Percentiles rank a stretch among this genome's conserved stretches.
Conservation (phyloP, 2,888 invertebrate species). For the Cephus runcator region DNA sequence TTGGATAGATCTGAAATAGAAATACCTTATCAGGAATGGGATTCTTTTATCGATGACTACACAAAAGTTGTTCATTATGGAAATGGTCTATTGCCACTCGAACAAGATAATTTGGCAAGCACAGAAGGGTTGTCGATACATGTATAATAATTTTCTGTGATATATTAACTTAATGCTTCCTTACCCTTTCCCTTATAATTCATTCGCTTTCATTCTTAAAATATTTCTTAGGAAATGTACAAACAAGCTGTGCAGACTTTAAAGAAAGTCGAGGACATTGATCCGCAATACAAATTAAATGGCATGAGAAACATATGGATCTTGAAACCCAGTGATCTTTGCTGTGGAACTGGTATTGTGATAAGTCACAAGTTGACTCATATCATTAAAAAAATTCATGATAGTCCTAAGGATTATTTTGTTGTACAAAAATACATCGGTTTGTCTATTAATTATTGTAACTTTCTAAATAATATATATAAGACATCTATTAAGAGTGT, state of each 20-base stretch:
- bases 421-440: slow-evolving; percentile 90
- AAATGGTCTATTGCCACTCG: slow-evolving; percentile 11
- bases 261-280: slow-evolving; percentile 70
- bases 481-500: background rate
- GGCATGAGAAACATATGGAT: slow-evolving; percentile 87
- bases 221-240: slow-evolving; percentile 15
- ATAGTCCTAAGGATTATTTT: slow-evolving; percentile 71
- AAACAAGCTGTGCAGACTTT: slow-evolving; percentile 69
- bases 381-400: slow-evolving; percentile 72
- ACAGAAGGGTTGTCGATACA: background rate
- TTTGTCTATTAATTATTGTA: slow-evolving; percentile 56
- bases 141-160: background rate
- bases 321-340: slow-evolving; percentile 82
- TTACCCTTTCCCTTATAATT: background rate
- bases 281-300: slow-evolving; percentile 76
- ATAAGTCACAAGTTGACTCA: slow-evolving; percentile 78
- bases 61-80: slow-evolving; percentile 70
- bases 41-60: slow-evolving; percentile 74
- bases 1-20: slow-evolving; percentile 67
- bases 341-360: slow-evolving; percentile 81
- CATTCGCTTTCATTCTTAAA: slow-evolving; percentile 2
- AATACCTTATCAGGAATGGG: slow-evolving; percentile 70
- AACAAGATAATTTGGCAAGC: background rate
- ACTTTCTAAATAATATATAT: slow-evolving; percentile 43
- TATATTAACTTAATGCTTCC: background rate